phyloP scores from a whole-genome alignment of 1,140 invertebrate species.

The Drosophila ananassae region DNA sequence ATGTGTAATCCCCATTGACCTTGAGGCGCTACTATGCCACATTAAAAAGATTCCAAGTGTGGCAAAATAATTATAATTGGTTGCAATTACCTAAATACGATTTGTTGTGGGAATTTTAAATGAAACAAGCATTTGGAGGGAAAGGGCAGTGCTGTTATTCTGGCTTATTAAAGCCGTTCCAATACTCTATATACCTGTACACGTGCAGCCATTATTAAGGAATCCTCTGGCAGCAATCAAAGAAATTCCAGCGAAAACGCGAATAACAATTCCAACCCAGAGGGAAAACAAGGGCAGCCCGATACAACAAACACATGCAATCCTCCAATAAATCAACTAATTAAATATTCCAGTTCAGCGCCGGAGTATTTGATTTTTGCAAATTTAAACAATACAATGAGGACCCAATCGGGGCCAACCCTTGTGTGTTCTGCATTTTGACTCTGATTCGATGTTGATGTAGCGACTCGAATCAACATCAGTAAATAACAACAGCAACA shows the following conservation, averaged over 20 bases:
- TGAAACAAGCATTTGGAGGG: background rate
- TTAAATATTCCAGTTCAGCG: conserved; percentile 69
- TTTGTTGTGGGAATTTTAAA: background rate
- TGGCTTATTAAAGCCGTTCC: conserved; percentile 10
- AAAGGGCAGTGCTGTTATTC: background rate
- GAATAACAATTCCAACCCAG: conserved; percentile 21
- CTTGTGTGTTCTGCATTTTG: conserved; percentile 41
- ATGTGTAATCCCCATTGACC: background rate
- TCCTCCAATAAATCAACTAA: conserved; percentile 67
- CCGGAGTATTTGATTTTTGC: conserved; percentile 59
- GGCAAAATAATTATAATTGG: conserved; percentile 22
- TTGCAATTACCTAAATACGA: conserved; percentile 19
- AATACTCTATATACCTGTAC: background rate
- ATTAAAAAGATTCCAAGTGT: conserved; percentile 1
- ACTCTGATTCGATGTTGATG: conserved; percentile 67
- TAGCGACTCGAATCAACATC: conserved; percentile 70
- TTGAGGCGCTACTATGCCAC: background rate
- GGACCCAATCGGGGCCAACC: conserved; percentile 28
- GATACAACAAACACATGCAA: conserved; percentile 30
- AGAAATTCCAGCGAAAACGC: conserved; percentile 19
- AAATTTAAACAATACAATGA: conserved; percentile 64
- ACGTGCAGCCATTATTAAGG: conserved; percentile 6
- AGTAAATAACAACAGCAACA: conserved; percentile 41
- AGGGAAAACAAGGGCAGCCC: conserved; percentile 22
- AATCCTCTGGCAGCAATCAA: conserved; percentile 17